phyloP scores from a whole-genome alignment of 2,888 invertebrate species.

The Cataglyphis albicans region DNA sequence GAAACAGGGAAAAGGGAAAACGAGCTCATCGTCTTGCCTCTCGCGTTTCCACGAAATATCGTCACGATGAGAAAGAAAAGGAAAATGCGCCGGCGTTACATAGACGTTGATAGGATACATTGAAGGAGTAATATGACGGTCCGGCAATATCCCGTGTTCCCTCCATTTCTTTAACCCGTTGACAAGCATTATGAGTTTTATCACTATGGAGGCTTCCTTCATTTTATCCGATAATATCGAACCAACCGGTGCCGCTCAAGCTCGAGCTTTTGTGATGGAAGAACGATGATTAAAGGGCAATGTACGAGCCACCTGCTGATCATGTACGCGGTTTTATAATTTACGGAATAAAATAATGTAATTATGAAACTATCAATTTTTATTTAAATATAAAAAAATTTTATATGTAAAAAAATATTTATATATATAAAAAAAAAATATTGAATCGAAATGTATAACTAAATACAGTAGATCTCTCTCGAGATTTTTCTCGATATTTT shows the following conservation, averaged over 20 bases:
- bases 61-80: conserved; percentile 12
- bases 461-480: background rate
- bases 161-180: conserved; percentile 28
- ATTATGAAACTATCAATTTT: background rate
- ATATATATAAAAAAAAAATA: background rate
- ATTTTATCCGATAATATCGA: conserved; percentile 35
- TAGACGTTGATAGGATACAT: conserved; percentile 33
- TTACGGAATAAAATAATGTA: background rate
- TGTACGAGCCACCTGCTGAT: conserved; percentile 31
- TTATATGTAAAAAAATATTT: too few relatives aligned
- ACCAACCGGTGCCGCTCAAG: background rate
- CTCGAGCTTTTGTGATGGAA: conserved; percentile 10
- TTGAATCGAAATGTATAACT: background rate
- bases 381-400: background rate
- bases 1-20: background rate
- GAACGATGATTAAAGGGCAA: conserved; percentile 30
- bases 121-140: conserved; percentile 15
- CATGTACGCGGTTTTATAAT: background rate
- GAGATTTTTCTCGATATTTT: background rate
- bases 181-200: conserved; percentile 34
- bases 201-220: background rate
- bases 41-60: conserved; percentile 16
- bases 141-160: conserved; percentile 13
- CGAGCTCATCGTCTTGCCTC: conserved; percentile 1
- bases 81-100: conserved; percentile 15